phyloP scores from a whole-genome alignment of 2,113 vertebrate species.

The Elaphurus davidianus region DNA sequence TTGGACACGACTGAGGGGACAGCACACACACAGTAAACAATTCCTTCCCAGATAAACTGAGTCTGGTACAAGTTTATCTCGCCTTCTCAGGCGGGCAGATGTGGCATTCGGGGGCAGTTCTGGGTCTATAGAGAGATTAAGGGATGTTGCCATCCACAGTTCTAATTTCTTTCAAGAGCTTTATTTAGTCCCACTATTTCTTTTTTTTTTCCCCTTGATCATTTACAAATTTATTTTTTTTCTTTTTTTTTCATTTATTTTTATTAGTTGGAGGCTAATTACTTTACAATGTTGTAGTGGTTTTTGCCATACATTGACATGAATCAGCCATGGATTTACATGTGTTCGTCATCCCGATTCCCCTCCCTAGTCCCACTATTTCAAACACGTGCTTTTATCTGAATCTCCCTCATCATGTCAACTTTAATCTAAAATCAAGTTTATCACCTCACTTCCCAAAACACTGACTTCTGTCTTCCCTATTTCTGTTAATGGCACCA shows the following conservation, averaged over 20 bases:
- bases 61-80: neutral
- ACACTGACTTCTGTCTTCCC: neutral
- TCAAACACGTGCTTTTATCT: neutral
- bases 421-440: neutral
- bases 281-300: too few species aligned
- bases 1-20: neutral
- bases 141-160: neutral
- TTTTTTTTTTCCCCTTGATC: too few species aligned
- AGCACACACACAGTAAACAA: neutral
- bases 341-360: too few species aligned
- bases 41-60: neutral
- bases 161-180: neutral
- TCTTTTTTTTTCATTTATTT: too few species aligned
- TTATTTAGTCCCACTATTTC: neutral
- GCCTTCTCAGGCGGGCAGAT: neutral
- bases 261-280: too few species aligned
- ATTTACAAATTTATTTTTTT: too few species aligned
- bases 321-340: too few species aligned
- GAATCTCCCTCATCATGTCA: neutral
- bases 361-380: neutral
- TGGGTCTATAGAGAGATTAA: neutral
- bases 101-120: neutral
- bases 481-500: neutral
- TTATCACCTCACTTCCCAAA: neutral
- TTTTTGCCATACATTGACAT: too few species aligned